Evolutionary conservation across 64 coral and sea anemone species (phyloP).

Genomic region (Hydrozoanthus tunicans): DNA sequence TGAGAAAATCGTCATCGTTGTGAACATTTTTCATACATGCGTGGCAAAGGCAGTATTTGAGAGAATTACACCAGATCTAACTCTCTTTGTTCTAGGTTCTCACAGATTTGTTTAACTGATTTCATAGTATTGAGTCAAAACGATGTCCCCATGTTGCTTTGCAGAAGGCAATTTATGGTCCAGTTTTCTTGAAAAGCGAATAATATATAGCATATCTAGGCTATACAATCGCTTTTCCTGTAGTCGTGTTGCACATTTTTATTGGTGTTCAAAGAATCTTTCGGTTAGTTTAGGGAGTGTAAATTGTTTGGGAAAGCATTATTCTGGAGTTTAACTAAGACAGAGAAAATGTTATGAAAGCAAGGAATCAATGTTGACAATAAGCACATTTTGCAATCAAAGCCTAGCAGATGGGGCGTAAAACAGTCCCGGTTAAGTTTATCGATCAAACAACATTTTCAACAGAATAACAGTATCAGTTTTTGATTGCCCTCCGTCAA

Average conservation of each 20-base stretch:
- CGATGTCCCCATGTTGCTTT: background rate
- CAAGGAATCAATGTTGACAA: slow-evolving; percentile 38
- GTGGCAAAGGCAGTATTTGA: background rate
- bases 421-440: slow-evolving; percentile 23
- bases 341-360: slow-evolving; percentile 59
- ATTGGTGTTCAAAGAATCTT: background rate
- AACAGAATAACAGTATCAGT: slow-evolving; percentile 60
- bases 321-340: slow-evolving; percentile 42
- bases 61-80: background rate
- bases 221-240: background rate
- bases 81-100: background rate
- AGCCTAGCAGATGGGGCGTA: slow-evolving; percentile 45
- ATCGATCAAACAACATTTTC: slow-evolving; percentile 38
- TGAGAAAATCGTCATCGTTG: background rate
- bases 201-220: background rate
- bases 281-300: slow-evolving; percentile 8
- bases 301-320: slow-evolving; percentile 41
- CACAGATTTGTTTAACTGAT: background rate
- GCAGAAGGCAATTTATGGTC: background rate
- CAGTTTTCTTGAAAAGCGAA: slow-evolving; percentile 10
- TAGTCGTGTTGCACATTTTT: background rate
- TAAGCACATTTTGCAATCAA: slow-evolving; percentile 56
- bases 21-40: background rate
- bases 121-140: background rate
- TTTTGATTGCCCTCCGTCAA: slow-evolving; percentile 55